Percentiles rank a stretch among this genome's conserved stretches.
Evolutionary conservation across 2,797 vertebrate species (phyloP).

Genomic region (Neoniphon sammara): DNA sequence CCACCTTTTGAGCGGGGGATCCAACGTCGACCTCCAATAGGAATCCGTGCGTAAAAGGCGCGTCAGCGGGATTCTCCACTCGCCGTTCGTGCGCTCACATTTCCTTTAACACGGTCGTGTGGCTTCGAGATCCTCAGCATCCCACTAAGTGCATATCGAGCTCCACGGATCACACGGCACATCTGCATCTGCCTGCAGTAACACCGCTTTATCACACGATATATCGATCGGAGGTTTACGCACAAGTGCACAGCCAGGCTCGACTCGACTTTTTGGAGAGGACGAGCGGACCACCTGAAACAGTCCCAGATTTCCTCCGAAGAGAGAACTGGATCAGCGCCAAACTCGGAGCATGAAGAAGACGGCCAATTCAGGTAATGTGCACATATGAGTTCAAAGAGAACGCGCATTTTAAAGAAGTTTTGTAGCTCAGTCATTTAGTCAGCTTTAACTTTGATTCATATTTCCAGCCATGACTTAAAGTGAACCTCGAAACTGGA

Average conservation of each 20-base stretch:
- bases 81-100: conserved; percentile 20
- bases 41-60: conserved; percentile 58
- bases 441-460: background rate
- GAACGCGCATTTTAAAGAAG: background rate
- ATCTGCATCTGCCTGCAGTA: conserved; percentile 48
- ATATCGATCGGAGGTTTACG: conserved; percentile 8
- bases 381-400: background rate
- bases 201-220: conserved; percentile 36
- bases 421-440: too few relatives aligned
- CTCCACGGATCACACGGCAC: conserved; percentile 39
- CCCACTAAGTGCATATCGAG: conserved; percentile 51
- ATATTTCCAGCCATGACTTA: background rate
- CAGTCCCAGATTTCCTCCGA: conserved; percentile 12
- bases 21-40: background rate
- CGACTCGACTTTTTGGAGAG: conserved; percentile 1
- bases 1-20: background rate
- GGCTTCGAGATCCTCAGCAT: conserved; percentile 30
- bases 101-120: conserved; percentile 31
- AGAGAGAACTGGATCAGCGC: conserved; percentile 22
- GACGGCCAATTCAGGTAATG: conserved; percentile 72
- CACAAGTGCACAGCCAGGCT: conserved; percentile 12
- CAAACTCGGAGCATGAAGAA: conserved; percentile 74
- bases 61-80: conserved; percentile 30
- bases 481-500: too few relatives aligned
- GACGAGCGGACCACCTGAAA: background rate